These are phyloP conservation scores for Psittacara wagleri DNA, from an alignment of 2,113 vertebrate genomes.

Conservation along the genomic window DNA sequence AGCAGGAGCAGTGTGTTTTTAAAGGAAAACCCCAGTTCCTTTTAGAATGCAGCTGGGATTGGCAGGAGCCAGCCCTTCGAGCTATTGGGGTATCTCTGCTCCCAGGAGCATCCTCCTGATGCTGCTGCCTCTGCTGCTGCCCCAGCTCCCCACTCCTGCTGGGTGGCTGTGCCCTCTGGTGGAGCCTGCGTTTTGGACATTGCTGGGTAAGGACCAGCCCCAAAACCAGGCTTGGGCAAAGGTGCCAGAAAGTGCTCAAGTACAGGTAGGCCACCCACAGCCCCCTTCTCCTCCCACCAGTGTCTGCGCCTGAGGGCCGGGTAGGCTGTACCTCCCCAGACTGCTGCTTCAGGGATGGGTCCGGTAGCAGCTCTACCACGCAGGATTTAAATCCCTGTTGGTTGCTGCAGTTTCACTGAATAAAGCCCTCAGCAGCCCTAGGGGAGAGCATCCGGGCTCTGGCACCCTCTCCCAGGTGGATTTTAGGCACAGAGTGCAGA, in stretches of 20 bases:
- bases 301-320: accelerated
- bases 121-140: neutral
- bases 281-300: accelerated
- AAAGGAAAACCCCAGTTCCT: neutral
- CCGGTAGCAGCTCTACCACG: accelerated
- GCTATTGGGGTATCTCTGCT: neutral
- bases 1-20: neutral
- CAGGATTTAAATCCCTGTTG: neutral
- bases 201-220: neutral
- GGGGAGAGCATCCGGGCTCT: neutral
- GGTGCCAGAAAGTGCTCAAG: neutral
- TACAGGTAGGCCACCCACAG: neutral
- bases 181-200: neutral
- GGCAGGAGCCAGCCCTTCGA: neutral
- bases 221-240: neutral
- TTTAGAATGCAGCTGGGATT: neutral
- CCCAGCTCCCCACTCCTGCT: neutral
- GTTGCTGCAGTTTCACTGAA: neutral
- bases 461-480: neutral
- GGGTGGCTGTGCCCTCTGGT: slow-evolving; percentile 52
- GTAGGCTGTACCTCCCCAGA: neutral
- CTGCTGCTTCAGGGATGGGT: neutral
- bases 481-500: neutral
- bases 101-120: neutral
- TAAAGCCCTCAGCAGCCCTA: neutral